These are phyloP conservation scores for Tinamus major DNA, from an alignment of 2,797 vertebrate genomes.

Conservation along the genomic window DNA sequence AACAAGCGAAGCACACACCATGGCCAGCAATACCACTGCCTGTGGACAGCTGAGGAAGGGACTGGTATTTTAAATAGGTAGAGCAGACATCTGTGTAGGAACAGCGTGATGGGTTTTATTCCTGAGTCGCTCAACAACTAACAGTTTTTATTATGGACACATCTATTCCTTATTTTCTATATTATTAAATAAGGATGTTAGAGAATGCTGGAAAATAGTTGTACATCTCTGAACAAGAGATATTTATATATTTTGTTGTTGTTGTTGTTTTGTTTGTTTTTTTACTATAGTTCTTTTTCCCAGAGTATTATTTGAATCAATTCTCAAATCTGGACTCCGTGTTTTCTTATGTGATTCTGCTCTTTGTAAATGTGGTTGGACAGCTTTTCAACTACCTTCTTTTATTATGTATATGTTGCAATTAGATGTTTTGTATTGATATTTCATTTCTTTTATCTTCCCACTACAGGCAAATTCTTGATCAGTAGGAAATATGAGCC, in stretches of 20 bases:
- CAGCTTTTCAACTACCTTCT: not conserved
- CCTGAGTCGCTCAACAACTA: not conserved
- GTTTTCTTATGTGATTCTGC: not conserved
- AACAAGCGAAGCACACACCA: not conserved
- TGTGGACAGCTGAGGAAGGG: not conserved
- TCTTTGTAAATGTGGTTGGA: not conserved
- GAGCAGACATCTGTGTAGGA: not conserved
- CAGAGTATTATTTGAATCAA: not conserved
- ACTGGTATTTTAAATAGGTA: not conserved
- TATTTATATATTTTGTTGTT: not conserved
- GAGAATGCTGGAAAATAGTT: not conserved
- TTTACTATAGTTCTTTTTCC: not conserved
- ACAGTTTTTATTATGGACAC: not conserved
- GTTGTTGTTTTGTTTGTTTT: not conserved
- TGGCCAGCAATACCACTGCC: not conserved
- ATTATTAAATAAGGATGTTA: not conserved
- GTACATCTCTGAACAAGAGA: not conserved
- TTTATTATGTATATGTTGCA: not conserved
- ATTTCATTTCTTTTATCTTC: not conserved
- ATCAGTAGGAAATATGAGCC: not conserved
- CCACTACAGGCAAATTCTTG: not conserved
- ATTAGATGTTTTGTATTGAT: not conserved
- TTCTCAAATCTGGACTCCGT: not conserved
- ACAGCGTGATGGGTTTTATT: not conserved
- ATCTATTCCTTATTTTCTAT: not conserved